Percentiles rank a stretch among this genome's conserved stretches.
Conservation (phyloP, 2,888 invertebrate species). For the Amphimallon solstitiale region DNA sequence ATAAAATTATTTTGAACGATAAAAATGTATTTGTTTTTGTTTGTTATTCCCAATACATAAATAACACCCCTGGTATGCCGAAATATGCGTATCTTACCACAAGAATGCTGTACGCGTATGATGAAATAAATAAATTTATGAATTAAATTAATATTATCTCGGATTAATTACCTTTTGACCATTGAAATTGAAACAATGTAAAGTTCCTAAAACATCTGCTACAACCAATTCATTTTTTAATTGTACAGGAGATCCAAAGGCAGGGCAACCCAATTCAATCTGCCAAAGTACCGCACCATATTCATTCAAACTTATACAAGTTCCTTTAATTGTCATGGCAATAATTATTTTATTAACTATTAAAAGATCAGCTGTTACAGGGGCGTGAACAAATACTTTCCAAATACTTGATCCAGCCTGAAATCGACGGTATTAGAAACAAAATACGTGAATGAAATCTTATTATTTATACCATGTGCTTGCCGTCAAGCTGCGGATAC, state of each 20-base stretch:
- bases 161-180: constrained; percentile 65
- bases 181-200: constrained; percentile 67
- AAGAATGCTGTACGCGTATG: no score
- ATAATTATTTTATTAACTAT: constrained; percentile 61
- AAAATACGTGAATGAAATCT: constrained; percentile 31
- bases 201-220: constrained; percentile 67
- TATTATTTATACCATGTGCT: no score
- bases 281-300: constrained; percentile 70
- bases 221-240: constrained; percentile 67
- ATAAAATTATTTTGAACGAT: no score
- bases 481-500: no score
- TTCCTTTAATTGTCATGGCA: constrained; percentile 70
- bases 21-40: no score
- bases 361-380: constrained; percentile 65
- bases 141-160: constrained; percentile 20
- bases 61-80: no score
- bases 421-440: constrained; percentile 45
- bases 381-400: constrained; percentile 61
- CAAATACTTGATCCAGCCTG: constrained; percentile 65
- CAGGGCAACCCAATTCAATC: constrained; percentile 65
- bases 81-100: no score
- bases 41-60: no score
- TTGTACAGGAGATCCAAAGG: constrained; percentile 73
- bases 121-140: no score
- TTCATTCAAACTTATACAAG: constrained; percentile 66